Conservation (phyloP, 1,140 invertebrate genomes). For the Maconellicoccus hirsutus region DNA sequence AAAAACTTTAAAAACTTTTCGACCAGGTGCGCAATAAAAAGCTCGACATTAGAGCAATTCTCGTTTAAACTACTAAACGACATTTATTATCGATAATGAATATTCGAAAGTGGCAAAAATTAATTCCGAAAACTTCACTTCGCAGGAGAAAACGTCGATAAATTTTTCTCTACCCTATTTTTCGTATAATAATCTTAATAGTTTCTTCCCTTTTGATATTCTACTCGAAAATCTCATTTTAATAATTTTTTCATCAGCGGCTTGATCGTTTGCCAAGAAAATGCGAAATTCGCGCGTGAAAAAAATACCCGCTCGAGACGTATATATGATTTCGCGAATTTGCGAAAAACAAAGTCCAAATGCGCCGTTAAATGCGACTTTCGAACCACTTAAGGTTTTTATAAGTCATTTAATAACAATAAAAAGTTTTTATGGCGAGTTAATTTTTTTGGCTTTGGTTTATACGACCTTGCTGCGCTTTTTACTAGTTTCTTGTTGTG, state of each 20-base stretch:
- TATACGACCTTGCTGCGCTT: not conserved
- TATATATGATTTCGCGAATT: not conserved
- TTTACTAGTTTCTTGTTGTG: not conserved
- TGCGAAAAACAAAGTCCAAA: not conserved
- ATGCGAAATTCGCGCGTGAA: not conserved
- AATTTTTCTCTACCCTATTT: not conserved
- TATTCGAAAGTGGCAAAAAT: not conserved
- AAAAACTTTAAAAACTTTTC: too few species aligned
- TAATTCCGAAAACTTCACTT: not conserved
- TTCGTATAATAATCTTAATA: conserved; percentile 10
- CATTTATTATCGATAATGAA: not conserved
- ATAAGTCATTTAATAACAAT: conserved; percentile 10
- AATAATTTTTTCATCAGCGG: conserved; percentile 3
- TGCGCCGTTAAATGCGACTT: conserved; percentile 2
- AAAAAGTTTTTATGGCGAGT: not conserved
- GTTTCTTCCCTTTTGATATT: conserved; percentile 4
- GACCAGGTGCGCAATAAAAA: too few species aligned
- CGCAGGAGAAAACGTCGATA: not conserved
- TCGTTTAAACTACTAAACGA: not conserved
- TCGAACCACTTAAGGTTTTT: not conserved
- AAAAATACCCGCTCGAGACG: not conserved
- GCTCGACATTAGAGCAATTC: too few species aligned
- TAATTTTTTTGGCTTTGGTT: conserved; percentile 2
- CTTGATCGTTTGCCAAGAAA: not conserved
- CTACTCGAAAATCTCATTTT: conserved; percentile 9